Evolutionary conservation across 2,888 invertebrate species (phyloP).

Genomic region (Tenthredo notha): DNA sequence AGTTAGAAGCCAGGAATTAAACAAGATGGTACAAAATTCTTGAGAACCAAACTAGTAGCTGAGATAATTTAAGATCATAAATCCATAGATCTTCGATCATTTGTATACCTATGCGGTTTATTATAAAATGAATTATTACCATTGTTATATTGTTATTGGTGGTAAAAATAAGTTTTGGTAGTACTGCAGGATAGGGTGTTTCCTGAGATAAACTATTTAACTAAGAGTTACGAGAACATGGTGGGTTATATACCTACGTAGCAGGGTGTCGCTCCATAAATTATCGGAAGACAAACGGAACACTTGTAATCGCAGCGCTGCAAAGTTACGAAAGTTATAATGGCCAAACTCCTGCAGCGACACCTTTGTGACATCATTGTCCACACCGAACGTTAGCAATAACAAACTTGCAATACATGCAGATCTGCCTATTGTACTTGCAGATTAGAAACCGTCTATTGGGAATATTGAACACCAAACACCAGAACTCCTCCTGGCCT

Average conservation of each 20-base stretch:
- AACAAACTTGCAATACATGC: constrained; percentile 48
- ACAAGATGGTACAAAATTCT: constrained; percentile 16
- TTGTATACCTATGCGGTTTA: neutral
- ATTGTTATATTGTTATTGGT: neutral
- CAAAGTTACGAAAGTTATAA: constrained; percentile 46
- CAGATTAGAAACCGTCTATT: constrained; percentile 63
- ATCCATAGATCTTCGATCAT: neutral
- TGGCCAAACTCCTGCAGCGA: constrained; percentile 42
- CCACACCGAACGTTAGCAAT: constrained; percentile 25
- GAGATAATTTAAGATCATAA: neutral
- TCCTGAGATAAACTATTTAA: constrained; percentile 47
- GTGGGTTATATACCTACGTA: neutral
- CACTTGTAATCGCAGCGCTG: constrained; percentile 45
- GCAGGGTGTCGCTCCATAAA: constrained; percentile 42
- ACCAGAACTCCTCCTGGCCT: neutral
- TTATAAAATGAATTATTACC: neutral
- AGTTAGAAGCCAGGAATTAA: constrained; percentile 40
- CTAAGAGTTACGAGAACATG: constrained; percentile 38
- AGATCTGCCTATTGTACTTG: constrained; percentile 61
- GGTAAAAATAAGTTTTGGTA: constrained; percentile 1
- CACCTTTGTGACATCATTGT: constrained; percentile 51
- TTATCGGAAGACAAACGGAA: constrained; percentile 50
- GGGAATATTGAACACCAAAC: constrained; percentile 54
- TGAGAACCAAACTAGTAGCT: neutral
- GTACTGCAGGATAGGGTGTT: neutral